Evolutionary conservation across 2,888 invertebrate species (phyloP).

Genomic region (Eupeodes latifasciatus): DNA sequence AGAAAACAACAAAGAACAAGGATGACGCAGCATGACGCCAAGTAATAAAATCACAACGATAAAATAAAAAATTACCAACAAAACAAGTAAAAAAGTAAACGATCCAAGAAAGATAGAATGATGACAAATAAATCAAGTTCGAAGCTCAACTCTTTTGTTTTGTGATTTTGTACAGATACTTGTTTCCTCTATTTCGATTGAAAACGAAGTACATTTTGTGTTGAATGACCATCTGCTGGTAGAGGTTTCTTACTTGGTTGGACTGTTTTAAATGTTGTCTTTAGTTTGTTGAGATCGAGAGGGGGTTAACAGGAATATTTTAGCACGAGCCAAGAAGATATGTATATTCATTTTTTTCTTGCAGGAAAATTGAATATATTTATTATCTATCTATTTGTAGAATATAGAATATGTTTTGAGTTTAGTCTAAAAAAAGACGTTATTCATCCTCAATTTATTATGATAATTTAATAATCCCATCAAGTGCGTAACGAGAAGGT

Average conservation of each 20-base stretch:
- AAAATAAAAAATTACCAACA: background rate
- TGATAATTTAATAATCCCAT: conserved; percentile 68
- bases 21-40: conserved; percentile 66
- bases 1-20: conserved; percentile 35
- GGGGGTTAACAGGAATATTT: conserved; percentile 21
- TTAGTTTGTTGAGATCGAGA: conserved; percentile 18
- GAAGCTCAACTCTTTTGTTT: conserved; percentile 66
- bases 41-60: conserved; percentile 61
- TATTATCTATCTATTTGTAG: background rate
- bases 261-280: conserved; percentile 12
- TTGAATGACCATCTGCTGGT: conserved; percentile 58
- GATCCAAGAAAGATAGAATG: conserved; percentile 33
- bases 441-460: conserved; percentile 52
- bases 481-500: conserved; percentile 63
- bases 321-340: conserved; percentile 64
- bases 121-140: conserved; percentile 66
- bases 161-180: background rate
- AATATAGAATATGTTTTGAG: background rate
- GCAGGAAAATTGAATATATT: conserved; percentile 34
- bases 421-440: background rate
- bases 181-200: background rate
- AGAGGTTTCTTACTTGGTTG: background rate
- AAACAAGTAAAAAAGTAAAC: conserved; percentile 12
- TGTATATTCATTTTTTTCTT: conserved; percentile 12
- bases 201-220: conserved; percentile 35